Evolutionary conservation across 2,113 vertebrate species (phyloP).

Genomic region (Numida meleagris): DNA sequence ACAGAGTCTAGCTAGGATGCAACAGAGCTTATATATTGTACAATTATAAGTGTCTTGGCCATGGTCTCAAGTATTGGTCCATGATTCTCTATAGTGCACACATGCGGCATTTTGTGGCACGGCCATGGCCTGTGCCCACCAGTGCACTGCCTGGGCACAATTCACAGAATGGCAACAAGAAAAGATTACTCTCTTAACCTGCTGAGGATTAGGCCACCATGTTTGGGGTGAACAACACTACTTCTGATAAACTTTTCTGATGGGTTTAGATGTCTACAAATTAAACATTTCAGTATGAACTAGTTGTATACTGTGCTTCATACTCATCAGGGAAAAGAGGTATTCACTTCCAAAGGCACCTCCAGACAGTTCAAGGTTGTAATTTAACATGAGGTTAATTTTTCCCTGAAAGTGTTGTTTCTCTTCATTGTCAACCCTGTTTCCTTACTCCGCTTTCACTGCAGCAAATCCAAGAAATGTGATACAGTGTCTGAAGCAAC

Average conservation of each 20-base stretch:
- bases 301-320: neutral
- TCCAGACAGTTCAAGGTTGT: neutral
- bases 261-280: neutral
- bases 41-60: neutral
- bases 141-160: neutral
- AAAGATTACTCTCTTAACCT: neutral
- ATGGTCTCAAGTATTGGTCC: neutral
- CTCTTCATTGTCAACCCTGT: neutral
- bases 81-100: neutral
- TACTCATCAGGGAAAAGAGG: neutral
- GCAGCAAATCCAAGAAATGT: neutral
- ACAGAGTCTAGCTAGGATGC: neutral
- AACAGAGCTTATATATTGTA: neutral
- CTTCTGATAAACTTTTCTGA: neutral
- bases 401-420: neutral
- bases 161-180: neutral
- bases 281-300: neutral
- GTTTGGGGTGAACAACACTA: neutral
- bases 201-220: neutral
- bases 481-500: neutral
- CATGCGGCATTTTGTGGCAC: neutral
- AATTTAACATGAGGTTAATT: neutral
- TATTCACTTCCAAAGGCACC: neutral
- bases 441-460: neutral
- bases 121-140: rapidly evolving